phyloP scores from a whole-genome alignment of 2,888 invertebrate species.

The Dendrolimus houi region DNA sequence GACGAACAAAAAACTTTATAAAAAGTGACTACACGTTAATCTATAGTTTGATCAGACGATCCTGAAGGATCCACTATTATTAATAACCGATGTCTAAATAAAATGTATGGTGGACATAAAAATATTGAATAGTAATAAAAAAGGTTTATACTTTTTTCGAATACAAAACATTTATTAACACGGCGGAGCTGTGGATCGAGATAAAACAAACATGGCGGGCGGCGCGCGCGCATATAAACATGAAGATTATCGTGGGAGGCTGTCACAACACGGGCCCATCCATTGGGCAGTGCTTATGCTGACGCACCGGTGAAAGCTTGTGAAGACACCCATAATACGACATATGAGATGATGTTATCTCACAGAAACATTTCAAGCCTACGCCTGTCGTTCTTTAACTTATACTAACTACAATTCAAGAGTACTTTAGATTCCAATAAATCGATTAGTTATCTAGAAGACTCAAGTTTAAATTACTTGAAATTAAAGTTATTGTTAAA shows the following conservation, averaged over 20 bases:
- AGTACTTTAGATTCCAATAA: slow-evolving; percentile 32
- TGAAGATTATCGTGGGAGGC: slow-evolving; percentile 72
- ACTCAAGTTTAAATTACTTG: too few relatives aligned
- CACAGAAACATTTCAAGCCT: slow-evolving; percentile 50
- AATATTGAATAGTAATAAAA: slow-evolving; percentile 49
- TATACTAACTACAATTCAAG: slow-evolving; percentile 28
- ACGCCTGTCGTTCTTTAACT: slow-evolving; percentile 41
- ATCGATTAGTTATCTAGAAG: slow-evolving; percentile 18
- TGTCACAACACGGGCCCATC: slow-evolving; percentile 65
- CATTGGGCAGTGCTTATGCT: slow-evolving; percentile 42
- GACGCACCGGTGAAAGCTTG: slow-evolving; percentile 67
- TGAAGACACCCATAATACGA: slow-evolving; percentile 55
- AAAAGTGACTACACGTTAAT: slow-evolving; percentile 62
- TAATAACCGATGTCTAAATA: slow-evolving; percentile 73
- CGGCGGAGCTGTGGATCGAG: slow-evolving; percentile 63
- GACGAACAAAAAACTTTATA: slow-evolving; percentile 43
- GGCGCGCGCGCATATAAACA: slow-evolving; percentile 68
- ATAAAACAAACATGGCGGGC: slow-evolving; percentile 75
- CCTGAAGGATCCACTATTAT: slow-evolving; percentile 67
- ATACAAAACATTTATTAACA: slow-evolving; percentile 73
- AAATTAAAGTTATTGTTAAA: too few relatives aligned
- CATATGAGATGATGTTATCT: slow-evolving; percentile 57
- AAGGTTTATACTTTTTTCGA: slow-evolving; percentile 43
- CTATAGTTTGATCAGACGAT: slow-evolving; percentile 69
- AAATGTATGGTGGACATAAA: slow-evolving; percentile 58